Evolutionary conservation across 2,113 vertebrate species (phyloP).

Genomic region (Channa maculata): DNA sequence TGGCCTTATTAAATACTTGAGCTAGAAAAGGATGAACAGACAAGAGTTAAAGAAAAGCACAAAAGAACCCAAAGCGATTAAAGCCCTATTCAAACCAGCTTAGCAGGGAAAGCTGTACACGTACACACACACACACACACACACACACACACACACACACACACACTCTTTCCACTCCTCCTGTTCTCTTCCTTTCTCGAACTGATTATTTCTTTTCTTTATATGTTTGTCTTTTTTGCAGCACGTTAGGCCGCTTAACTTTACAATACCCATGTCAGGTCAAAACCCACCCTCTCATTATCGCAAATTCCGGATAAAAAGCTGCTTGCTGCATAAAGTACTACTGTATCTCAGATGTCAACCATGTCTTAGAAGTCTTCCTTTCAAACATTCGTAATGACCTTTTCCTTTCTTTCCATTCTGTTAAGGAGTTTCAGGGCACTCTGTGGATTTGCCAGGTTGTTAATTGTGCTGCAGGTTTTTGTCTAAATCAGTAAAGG

Average conservation of each 20-base stretch:
- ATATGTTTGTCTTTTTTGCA: slow-evolving; percentile 69
- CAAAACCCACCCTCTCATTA: slow-evolving; percentile 42
- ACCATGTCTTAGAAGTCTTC: slow-evolving; percentile 50
- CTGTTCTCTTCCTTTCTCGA: slow-evolving; percentile 60
- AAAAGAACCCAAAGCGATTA: slow-evolving; percentile 79
- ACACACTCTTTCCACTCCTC: slow-evolving; percentile 44
- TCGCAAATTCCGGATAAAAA: slow-evolving; percentile 57
- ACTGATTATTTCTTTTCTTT: slow-evolving; percentile 74
- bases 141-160: too few species aligned
- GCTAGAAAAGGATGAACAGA: slow-evolving; percentile 67
- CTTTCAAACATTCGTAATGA: slow-evolving; percentile 45
- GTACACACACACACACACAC: too few species aligned
- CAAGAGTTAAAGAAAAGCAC: slow-evolving; percentile 71
- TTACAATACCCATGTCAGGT: slow-evolving; percentile 72
- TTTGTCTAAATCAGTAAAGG: slow-evolving; percentile 74
- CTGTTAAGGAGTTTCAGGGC: slow-evolving; percentile 53
- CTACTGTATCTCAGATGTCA: slow-evolving; percentile 63
- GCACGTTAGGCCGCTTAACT: slow-evolving; percentile 78
- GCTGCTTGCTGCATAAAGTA: slow-evolving; percentile 42
- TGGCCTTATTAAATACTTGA: slow-evolving; percentile 74
- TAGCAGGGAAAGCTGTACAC: slow-evolving; percentile 69
- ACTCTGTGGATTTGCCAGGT: slow-evolving; percentile 61
- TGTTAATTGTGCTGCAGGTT: slow-evolving; percentile 75
- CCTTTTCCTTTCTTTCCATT: slow-evolving; percentile 44
- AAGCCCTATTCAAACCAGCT: slow-evolving; percentile 79